A percentile compares a stretch with the other conserved stretches of the same genome.
Conservation (phyloP, 1,140 invertebrate genomes). For the Dysdera silvatica region DNA sequence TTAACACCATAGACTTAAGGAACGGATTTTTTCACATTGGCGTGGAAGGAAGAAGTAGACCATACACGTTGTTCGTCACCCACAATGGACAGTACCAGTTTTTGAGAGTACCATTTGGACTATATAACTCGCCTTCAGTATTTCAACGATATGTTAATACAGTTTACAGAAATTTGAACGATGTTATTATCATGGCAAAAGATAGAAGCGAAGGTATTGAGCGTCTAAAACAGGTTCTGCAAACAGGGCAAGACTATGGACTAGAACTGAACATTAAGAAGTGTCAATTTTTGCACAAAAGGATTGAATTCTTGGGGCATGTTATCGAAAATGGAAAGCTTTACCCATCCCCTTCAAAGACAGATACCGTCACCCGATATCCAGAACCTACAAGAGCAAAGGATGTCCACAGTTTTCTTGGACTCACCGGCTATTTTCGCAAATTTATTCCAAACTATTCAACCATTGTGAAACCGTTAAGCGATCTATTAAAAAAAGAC, state of each 20-base stretch:
- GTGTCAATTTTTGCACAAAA: not conserved
- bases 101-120: conserved; percentile 3
- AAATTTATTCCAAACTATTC: conserved; percentile 37
- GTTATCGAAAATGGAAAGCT: not conserved
- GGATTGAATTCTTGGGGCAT: conserved; percentile 6
- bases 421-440: conserved; percentile 38
- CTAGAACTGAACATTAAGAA: conserved; percentile 4
- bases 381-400: conserved; percentile 29
- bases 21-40: conserved; percentile 4
- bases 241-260: not conserved
- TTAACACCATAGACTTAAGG: not conserved
- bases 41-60: not conserved
- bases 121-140: not conserved
- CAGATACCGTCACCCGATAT: conserved; percentile 16
- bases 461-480: conserved; percentile 38
- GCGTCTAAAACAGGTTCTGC: conserved; percentile 1
- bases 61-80: conserved; percentile 1
- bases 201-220: conserved; percentile 5
- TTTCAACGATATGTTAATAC: conserved; percentile 35
- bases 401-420: conserved; percentile 39
- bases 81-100: conserved; percentile 7
- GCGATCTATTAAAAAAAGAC: conserved; percentile 44
- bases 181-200: conserved; percentile 30
- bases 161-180: conserved; percentile 33
- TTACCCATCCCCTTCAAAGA: not conserved